Conservation (phyloP, 2,888 invertebrate genomes). For the Nephrotoma guestfalica region DNA sequence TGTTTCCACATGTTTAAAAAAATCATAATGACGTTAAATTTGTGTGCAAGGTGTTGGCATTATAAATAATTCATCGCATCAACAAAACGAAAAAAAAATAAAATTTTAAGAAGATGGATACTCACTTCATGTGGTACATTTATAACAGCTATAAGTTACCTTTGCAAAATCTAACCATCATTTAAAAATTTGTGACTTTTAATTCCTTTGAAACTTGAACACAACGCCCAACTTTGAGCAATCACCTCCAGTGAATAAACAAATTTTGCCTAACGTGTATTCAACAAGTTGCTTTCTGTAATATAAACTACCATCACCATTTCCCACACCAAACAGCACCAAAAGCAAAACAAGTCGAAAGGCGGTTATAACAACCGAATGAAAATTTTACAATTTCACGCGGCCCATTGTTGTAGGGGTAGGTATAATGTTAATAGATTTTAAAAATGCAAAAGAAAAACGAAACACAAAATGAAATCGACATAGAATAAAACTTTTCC, state of each 20-base stretch:
- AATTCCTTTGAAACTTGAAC: too few relatives aligned
- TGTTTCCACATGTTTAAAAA: too few relatives aligned
- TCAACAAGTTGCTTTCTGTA: background rate
- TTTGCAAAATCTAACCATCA: too few relatives aligned
- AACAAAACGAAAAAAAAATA: too few relatives aligned
- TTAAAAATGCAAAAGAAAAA: background rate
- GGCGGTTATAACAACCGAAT: background rate
- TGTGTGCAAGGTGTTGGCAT: too few relatives aligned
- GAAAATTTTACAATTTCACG: background rate
- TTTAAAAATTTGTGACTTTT: too few relatives aligned
- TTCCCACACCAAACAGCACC: background rate
- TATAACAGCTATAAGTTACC: too few relatives aligned
- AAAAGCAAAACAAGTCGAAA: background rate
- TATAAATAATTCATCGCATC: too few relatives aligned
- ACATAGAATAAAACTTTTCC: background rate
- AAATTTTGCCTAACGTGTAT: background rate
- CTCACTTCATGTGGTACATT: too few relatives aligned
- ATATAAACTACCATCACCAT: background rate
- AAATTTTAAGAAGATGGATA: too few relatives aligned
- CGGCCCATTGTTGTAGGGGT: background rate
- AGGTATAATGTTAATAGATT: background rate
- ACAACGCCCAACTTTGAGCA: background rate
- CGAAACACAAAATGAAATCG: background rate
- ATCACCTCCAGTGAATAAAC: background rate
- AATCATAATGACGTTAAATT: too few relatives aligned